A percentile compares a stretch with the other conserved stretches of the same genome.
Evolutionary conservation across 1,140 invertebrate species (phyloP).

Genomic region (Hylaeus anthracinus): DNA sequence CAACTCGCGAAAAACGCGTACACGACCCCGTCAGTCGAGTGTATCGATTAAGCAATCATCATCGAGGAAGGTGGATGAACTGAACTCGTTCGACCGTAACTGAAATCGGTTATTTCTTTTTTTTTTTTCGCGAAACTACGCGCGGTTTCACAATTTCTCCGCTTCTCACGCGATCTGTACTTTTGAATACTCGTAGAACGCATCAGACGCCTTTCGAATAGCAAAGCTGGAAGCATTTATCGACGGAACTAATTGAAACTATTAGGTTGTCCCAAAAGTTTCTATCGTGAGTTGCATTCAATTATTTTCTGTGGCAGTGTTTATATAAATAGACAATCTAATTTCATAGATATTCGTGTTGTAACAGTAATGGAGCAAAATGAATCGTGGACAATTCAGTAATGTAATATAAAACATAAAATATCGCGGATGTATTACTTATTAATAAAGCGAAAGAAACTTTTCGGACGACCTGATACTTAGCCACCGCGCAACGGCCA

Average conservation of each 20-base stretch:
- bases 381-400: no score
- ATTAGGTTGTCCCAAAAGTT: no score
- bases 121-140: background rate
- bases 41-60: conserved; percentile 28
- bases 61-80: background rate
- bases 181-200: background rate
- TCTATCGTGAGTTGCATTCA: no score
- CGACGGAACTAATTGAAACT: conserved; percentile 10
- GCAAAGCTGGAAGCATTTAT: background rate
- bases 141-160: conserved; percentile 21
- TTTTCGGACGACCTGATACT: no score
- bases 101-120: background rate
- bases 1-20: background rate
- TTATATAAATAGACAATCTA: no score
- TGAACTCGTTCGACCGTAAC: conserved; percentile 1
- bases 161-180: background rate
- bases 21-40: background rate
- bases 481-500: background rate
- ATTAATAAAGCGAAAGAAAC: no score
- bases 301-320: no score
- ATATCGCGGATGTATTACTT: no score
- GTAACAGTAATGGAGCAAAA: no score
- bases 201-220: background rate
- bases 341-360: no score
- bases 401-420: no score